phyloP scores from a whole-genome alignment of 2,888 invertebrate genomes.

The Pimpla rufipes region DNA sequence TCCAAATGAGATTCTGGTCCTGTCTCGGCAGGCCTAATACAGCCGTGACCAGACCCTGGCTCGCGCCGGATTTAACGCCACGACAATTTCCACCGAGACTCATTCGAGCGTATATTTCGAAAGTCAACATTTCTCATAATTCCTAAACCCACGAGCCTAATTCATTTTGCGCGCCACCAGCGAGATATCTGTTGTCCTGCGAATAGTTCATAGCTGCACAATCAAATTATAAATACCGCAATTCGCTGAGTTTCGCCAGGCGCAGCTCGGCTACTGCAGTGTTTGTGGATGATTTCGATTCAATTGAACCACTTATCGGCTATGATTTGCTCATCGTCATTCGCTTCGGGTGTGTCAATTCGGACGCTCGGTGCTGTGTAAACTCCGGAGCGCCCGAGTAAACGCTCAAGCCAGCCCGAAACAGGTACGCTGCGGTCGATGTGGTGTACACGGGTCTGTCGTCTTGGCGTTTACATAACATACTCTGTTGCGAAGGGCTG shows the following conservation, averaged over 20 bases:
- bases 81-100: too few species aligned
- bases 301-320: conserved; percentile 54
- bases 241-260: not conserved
- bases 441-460: conserved; percentile 26
- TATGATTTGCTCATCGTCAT: conserved; percentile 59
- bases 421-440: conserved; percentile 21
- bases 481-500: conserved; percentile 3
- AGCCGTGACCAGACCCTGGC: too few species aligned
- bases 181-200: not conserved
- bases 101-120: too few species aligned
- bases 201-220: not conserved
- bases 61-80: too few species aligned
- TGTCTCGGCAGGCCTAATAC: not conserved
- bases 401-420: conserved; percentile 33
- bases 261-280: not conserved
- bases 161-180: not conserved
- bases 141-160: not conserved
- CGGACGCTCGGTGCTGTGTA: conserved; percentile 32
- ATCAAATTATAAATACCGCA: not conserved
- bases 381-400: conserved; percentile 43
- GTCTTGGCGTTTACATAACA: conserved; percentile 54
- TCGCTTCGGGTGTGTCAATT: conserved; percentile 53
- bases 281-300: conserved; percentile 9
- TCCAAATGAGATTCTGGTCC: too few species aligned
- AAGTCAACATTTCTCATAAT: not conserved